These are phyloP conservation scores for Hydrotaea cyrtoneurina DNA, from an alignment of 2,888 invertebrate species.

Conservation along the genomic window DNA sequence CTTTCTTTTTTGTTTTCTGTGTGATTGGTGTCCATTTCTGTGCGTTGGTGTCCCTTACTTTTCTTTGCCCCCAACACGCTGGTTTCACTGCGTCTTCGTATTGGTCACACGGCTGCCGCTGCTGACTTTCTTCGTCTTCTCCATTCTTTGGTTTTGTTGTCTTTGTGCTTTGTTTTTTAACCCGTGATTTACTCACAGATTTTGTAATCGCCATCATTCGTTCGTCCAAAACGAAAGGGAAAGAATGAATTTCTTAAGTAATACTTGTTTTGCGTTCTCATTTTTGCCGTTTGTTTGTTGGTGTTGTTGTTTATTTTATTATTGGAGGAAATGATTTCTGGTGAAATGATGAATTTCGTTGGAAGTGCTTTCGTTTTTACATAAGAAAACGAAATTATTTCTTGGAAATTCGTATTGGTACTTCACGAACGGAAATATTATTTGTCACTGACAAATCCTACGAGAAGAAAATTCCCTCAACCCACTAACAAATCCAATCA, in stretches of 20 bases:
- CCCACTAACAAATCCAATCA: no score
- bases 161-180: neutral
- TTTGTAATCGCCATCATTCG: conserved; percentile 29
- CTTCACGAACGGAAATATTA: conserved; percentile 5
- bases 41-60: conserved; percentile 27
- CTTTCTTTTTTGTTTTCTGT: no score
- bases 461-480: no score
- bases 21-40: neutral
- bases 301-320: neutral
- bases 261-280: conserved; percentile 47
- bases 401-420: neutral
- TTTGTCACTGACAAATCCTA: neutral
- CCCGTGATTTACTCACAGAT: neutral
- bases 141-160: neutral
- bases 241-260: conserved; percentile 56
- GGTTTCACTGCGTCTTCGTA: neutral
- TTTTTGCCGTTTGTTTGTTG: neutral
- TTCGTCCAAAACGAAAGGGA: conserved; percentile 46
- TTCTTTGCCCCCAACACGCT: neutral
- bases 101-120: conserved; percentile 23
- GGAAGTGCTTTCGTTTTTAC: conserved; percentile 39
- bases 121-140: conserved; percentile 4
- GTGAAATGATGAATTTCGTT: conserved; percentile 28
- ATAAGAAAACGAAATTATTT: conserved; percentile 34
- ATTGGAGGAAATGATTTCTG: conserved; percentile 21